Evolutionary conservation across 2,113 vertebrate genomes (phyloP), one percentile per base, ranked within the genome.

Genomic region (Miniopterus natalensis): DNA sequence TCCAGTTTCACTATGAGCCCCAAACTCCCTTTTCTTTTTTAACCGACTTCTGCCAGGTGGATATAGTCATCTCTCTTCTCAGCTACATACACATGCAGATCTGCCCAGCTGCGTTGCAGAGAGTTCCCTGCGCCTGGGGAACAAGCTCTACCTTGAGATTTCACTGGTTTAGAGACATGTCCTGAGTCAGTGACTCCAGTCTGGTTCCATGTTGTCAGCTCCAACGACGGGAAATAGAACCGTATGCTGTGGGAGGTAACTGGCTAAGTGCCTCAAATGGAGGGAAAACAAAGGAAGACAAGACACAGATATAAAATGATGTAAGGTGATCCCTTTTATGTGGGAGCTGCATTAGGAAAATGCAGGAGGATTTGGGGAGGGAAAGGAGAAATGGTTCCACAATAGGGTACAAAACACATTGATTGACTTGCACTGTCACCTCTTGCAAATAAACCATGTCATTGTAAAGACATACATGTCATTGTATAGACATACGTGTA

Each of bases 61-160:
- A 95, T 84, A 27, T 7, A 80, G 59, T 80, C 70, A 84, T 92
- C 42, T 80, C 51, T 87, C 68, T 81, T 95, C 90, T 73, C 49
- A 45, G 86, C 79, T 68, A 2, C 9, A 4, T 27, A 88, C 78
- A 81, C 3, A n/a, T 7, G 27, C 15, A 42, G 14, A 23, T 87
- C 40, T 77, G 57, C 71, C 66, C 25, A 8, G n/a, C 73, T 55
- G 79, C 8, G 15, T 74, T 29, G 10, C 31, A 27, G 21, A 63
- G 81, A 71, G 49, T 36, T 42, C 85, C 63, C 45, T 47, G 73
- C 1, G 66, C 42, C 45, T 6, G 45, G 55, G 87, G 74, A 42
- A 45, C 42, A 17, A 65, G 6, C 36, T 84, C 9, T 51, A 9
- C 7, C 0, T 1, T 21, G 90, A 83, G 74, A 81, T 59, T 40